phyloP scores from a whole-genome alignment of 2,888 invertebrate genomes.

The Reticulitermes lucifugus region DNA sequence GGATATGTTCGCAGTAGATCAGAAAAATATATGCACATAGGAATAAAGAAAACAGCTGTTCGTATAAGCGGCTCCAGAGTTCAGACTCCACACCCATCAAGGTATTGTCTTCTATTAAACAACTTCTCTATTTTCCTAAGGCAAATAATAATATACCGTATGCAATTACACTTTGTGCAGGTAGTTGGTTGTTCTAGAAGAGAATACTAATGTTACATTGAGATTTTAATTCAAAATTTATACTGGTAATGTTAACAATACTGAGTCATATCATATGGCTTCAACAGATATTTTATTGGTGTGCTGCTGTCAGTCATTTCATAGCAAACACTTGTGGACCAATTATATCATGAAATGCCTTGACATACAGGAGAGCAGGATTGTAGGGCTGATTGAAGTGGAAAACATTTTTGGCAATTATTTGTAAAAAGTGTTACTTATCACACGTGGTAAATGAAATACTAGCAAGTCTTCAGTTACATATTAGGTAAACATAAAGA shows the following conservation, averaged over 20 bases:
- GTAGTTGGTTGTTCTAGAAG: neutral
- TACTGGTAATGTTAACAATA: neutral
- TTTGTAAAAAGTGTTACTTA: neutral
- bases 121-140: slow-evolving; percentile 35
- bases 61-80: neutral
- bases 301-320: neutral
- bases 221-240: slow-evolving; percentile 27
- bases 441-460: neutral
- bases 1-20: neutral
- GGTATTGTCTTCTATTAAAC: neutral
- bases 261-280: neutral
- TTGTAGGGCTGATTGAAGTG: no score
- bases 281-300: neutral
- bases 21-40: neutral
- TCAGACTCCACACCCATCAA: neutral
- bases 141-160: neutral
- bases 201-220: neutral
- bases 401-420: slow-evolving; percentile 19
- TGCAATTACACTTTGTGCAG: neutral
- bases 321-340: slow-evolving; percentile 38
- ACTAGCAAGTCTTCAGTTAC: neutral
- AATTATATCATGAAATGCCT: slow-evolving; percentile 42
- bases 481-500: neutral
- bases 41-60: neutral
- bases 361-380: neutral